These are phyloP conservation scores for Chinchilla lanigera DNA, from an alignment of 2,113 vertebrate genomes.

Conservation along the genomic window DNA sequence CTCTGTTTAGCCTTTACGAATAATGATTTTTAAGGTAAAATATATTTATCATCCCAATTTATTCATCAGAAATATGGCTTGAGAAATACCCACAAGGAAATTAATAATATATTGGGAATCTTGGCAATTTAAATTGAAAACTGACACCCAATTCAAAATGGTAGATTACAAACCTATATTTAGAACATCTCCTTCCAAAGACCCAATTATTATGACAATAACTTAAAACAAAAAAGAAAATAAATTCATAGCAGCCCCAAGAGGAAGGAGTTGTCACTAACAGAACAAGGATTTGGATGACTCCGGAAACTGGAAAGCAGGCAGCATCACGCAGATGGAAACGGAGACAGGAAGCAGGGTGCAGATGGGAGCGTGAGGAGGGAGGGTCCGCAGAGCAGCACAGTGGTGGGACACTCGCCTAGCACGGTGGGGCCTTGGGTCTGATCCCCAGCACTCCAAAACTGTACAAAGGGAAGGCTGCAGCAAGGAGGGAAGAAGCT, in stretches of 20 bases:
- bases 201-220: background rate
- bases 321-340: background rate
- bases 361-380: background rate
- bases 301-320: conserved; percentile 37
- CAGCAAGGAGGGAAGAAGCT: background rate
- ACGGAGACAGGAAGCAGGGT: background rate
- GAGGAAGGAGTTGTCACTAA: background rate
- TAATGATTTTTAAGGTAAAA: conserved; percentile 29
- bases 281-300: background rate
- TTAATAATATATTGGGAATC: background rate
- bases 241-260: conserved; percentile 5
- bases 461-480: background rate
- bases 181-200: background rate
- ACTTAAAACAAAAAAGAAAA: background rate
- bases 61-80: background rate
- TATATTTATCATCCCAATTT: background rate
- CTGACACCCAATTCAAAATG: background rate
- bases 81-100: background rate
- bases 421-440: background rate
- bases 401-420: no score
- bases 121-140: background rate
- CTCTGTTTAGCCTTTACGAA: background rate
- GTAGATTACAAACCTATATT: background rate
- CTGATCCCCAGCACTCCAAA: background rate
- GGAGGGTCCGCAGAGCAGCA: rapidly evolving